A percentile compares a stretch with the other conserved stretches of the same genome.
Evolutionary conservation across 2,797 vertebrate genomes (phyloP).

Genomic region (Alosa sapidissima): DNA sequence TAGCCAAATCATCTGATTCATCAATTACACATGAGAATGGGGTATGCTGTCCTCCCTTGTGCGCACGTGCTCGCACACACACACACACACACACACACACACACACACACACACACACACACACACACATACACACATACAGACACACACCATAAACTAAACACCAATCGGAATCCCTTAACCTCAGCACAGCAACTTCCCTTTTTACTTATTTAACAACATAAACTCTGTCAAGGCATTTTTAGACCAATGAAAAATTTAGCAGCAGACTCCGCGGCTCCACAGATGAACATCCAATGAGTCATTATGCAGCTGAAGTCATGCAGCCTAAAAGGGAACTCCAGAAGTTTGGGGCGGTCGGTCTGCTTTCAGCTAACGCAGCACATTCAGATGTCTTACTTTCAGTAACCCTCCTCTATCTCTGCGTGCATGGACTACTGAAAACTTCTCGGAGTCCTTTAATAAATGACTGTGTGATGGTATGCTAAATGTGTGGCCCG

Average conservation of each 20-base stretch:
- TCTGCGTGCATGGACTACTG: not conserved
- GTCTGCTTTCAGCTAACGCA: constrained; percentile 4
- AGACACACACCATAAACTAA: not conserved
- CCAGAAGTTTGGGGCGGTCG: not conserved
- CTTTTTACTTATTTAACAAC: constrained; percentile 33
- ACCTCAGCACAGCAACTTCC: constrained; percentile 15
- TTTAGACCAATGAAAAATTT: constrained; percentile 37
- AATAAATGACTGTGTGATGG: not conserved
- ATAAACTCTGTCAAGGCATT: constrained; percentile 34
- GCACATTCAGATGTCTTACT: constrained; percentile 5
- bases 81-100: not conserved
- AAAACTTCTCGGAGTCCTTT: not conserved
- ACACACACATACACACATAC: constrained; percentile 5
- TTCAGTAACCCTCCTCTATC: not conserved
- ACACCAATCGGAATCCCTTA: not conserved
- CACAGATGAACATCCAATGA: not conserved
- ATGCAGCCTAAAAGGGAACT: constrained; percentile 13
- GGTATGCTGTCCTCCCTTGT: not conserved
- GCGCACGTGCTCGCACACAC: not conserved
- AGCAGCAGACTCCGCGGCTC: constrained; percentile 18
- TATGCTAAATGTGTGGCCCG: not conserved
- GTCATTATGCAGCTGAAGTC: constrained; percentile 26
- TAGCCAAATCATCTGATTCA: constrained; percentile 33
- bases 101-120: not conserved
- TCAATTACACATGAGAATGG: constrained; percentile 17